Percentiles rank a stretch among this genome's conserved stretches.
phyloP scores from a whole-genome alignment of 1,140 invertebrate species.

The Drosophila navojoa region DNA sequence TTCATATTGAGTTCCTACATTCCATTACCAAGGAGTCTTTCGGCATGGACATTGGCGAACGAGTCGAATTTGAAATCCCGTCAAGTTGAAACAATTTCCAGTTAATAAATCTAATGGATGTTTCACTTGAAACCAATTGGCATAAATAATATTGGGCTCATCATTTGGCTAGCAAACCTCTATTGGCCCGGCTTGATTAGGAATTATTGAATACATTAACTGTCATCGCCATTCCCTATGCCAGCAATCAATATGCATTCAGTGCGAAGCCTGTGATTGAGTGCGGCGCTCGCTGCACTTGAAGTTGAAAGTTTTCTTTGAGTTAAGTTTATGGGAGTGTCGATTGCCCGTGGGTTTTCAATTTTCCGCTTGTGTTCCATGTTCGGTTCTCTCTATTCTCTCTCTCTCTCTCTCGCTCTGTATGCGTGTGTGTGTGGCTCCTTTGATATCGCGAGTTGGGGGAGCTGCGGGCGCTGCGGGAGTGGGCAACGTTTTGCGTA shows the following conservation, averaged over 20 bases:
- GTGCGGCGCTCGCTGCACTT: background rate
- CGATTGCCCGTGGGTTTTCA: slow-evolving; percentile 61
- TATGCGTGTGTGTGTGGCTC: slow-evolving; percentile 13
- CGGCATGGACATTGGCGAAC: too few relatives aligned
- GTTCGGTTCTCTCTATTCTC: background rate
- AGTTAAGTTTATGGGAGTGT: slow-evolving; percentile 14
- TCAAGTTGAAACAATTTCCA: too few relatives aligned
- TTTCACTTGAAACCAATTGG: too few relatives aligned
- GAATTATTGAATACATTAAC: too few relatives aligned
- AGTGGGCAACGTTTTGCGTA: slow-evolving; percentile 69
- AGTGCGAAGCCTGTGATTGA: background rate
- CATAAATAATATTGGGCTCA: too few relatives aligned
- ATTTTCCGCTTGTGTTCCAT: slow-evolving; percentile 67
- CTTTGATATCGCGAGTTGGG: slow-evolving; percentile 45
- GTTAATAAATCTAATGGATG: too few relatives aligned
- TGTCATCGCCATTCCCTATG: too few relatives aligned
- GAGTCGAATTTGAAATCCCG: too few relatives aligned
- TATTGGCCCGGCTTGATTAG: too few relatives aligned
- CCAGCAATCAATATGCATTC: background rate
- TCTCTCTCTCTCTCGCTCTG: background rate
- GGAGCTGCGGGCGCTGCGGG: background rate
- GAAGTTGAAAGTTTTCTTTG: slow-evolving; percentile 4
- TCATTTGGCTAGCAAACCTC: too few relatives aligned
- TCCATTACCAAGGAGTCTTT: too few relatives aligned
- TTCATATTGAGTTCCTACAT: too few relatives aligned